Conservation (phyloP, 1,140 invertebrate genomes). For the Lineus longissimus region DNA sequence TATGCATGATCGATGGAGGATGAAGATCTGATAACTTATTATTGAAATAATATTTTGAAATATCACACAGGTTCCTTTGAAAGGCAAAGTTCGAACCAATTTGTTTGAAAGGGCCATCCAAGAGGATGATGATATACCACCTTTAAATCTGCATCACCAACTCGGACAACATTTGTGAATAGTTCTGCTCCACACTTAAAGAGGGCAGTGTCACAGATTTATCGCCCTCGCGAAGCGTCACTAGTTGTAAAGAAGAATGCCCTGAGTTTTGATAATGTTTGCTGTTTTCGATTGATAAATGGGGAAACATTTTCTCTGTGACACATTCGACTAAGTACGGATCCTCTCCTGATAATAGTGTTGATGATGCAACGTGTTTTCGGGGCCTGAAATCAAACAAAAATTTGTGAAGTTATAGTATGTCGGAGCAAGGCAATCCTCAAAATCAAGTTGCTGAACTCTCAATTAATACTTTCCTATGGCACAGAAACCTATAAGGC, state of each 20-base stretch:
- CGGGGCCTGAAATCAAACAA: constrained; percentile 16
- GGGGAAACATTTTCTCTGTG: constrained; percentile 53
- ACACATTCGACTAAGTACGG: constrained; percentile 56
- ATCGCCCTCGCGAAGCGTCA: constrained; percentile 53
- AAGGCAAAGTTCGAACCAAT: too few relatives aligned
- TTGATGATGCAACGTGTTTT: constrained; percentile 22
- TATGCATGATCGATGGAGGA: too few relatives aligned
- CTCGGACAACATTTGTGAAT: constrained; percentile 57
- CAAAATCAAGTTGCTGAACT: too few relatives aligned
- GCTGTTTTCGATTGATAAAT: constrained; percentile 44
- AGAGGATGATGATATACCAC: constrained; percentile 16
- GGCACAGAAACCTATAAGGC: too few relatives aligned
- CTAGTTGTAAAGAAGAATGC: constrained; percentile 42
- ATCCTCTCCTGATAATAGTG: constrained; percentile 53
- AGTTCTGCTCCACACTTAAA: constrained; percentile 56
- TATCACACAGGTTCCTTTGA: too few relatives aligned
- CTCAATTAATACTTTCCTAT: too few relatives aligned
- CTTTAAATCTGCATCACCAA: constrained; percentile 51
- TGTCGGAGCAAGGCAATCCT: too few relatives aligned
- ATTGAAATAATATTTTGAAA: too few relatives aligned
- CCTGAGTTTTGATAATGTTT: constrained; percentile 18
- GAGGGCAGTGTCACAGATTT: constrained; percentile 54
- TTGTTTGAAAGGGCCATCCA: too few relatives aligned
- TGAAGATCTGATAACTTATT: too few relatives aligned
- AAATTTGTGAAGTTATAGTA: too few relatives aligned